Evolutionary conservation across 2,888 invertebrate genomes (phyloP).

Genomic region (Cancer borealis): DNA sequence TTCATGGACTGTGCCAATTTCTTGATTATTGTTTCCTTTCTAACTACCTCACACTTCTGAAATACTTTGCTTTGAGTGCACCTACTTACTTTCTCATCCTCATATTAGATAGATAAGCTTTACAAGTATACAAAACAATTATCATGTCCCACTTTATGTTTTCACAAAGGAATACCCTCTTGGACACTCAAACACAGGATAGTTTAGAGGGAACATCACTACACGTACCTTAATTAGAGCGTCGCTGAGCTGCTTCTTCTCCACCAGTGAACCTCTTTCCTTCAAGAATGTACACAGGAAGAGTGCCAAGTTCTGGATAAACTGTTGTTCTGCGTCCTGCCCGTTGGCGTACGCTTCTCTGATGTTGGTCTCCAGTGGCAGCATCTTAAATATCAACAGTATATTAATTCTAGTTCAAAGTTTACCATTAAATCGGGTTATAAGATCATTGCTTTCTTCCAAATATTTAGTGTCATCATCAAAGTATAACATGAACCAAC

Average conservation of each 20-base stretch:
- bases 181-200: not conserved
- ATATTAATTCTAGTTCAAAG: not conserved
- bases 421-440: not conserved
- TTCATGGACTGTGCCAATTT: too few species aligned
- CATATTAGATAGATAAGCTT: too few species aligned
- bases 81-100: too few species aligned
- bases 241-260: conserved; percentile 88
- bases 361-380: conserved; percentile 94
- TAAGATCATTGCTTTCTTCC: not conserved
- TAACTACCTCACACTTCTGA: too few species aligned
- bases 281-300: conserved; percentile 98
- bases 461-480: not conserved
- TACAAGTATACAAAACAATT: too few species aligned
- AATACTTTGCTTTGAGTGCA: too few species aligned
- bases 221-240: conserved; percentile 85
- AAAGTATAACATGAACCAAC: not conserved
- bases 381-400: conserved; percentile 83
- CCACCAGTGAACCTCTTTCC: conserved; percentile 94
- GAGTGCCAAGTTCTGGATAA: conserved; percentile 98
- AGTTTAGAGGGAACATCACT: not conserved
- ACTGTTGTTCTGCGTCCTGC: conserved; percentile 97
- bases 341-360: conserved; percentile 96
- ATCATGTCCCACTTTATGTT: too few species aligned
- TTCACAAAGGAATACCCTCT: too few species aligned
- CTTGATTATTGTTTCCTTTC: too few species aligned